These are phyloP conservation scores for Ecdyonurus torrentis DNA, from an alignment of 2,888 invertebrate genomes.

Conservation along the genomic window DNA sequence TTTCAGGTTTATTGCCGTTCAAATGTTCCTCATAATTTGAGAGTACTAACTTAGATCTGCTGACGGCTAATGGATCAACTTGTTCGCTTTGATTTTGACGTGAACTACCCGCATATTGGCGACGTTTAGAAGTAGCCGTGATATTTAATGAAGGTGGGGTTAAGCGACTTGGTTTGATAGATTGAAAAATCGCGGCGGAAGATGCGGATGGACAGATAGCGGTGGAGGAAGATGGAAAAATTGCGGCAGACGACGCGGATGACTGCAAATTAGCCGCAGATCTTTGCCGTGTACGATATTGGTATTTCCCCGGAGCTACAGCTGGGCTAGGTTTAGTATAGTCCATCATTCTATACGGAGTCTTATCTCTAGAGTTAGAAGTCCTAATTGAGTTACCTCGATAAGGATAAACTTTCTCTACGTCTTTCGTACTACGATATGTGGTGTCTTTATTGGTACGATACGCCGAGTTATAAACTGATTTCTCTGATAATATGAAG, in stretches of 20 bases:
- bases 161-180: slow-evolving; percentile 12
- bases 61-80: not conserved
- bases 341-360: slow-evolving; percentile 7
- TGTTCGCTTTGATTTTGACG: not conserved
- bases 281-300: not conserved
- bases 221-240: not conserved
- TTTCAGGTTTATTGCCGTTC: not conserved
- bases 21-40: not conserved
- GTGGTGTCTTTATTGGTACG: not conserved
- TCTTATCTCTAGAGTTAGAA: slow-evolving; percentile 5
- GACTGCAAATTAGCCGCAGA: not conserved
- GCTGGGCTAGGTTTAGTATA: slow-evolving; percentile 3
- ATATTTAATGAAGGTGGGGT: not conserved
- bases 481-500: not conserved
- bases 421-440: not conserved
- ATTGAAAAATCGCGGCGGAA: not conserved
- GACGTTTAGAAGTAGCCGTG: not conserved
- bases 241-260: not conserved
- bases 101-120: not conserved
- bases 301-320: not conserved
- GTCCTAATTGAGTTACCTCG: not conserved
- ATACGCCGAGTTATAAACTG: not conserved
- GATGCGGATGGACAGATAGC: not conserved
- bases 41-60: not conserved
- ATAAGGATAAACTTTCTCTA: not conserved